Percentiles rank a stretch among this genome's conserved stretches.
These are phyloP conservation scores for Torymus texanus DNA, from an alignment of 2,888 invertebrate species.

Conservation along the genomic window DNA sequence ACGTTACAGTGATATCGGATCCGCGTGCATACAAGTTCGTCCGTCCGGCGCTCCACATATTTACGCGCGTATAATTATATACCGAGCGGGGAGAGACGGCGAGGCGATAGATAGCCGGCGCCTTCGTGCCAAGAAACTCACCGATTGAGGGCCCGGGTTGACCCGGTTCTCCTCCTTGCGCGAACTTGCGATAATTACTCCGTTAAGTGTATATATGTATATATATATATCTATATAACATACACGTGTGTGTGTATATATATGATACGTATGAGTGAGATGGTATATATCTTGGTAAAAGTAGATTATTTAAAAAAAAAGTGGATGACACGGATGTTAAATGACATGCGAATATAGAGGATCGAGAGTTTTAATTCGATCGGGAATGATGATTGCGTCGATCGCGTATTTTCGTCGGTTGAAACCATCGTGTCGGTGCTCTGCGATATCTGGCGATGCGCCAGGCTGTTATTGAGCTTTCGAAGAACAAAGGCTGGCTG, in stretches of 20 bases:
- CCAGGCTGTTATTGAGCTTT: slow-evolving; percentile 40
- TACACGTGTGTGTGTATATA: too few species aligned
- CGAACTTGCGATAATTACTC: slow-evolving; percentile 23
- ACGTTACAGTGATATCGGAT: slow-evolving; percentile 13
- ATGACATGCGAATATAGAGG: too few species aligned
- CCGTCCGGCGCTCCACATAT: slow-evolving; percentile 12
- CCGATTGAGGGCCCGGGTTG: slow-evolving; percentile 31
- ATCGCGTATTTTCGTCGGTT: slow-evolving; percentile 21
- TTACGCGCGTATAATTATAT: slow-evolving; percentile 24
- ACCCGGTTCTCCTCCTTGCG: slow-evolving; percentile 26
- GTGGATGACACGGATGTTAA: too few species aligned
- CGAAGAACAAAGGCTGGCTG: slow-evolving; percentile 2
- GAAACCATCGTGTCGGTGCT: not conserved
- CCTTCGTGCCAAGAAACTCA: slow-evolving; percentile 44
- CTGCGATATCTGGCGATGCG: not conserved
- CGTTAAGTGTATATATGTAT: not conserved
- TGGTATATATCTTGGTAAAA: not conserved
- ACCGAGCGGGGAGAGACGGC: not conserved
- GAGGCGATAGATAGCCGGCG: not conserved
- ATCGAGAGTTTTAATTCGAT: slow-evolving; percentile 12
- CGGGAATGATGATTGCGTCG: slow-evolving; percentile 10
- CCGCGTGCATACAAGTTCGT: too few species aligned
- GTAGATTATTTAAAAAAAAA: slow-evolving; percentile 23
- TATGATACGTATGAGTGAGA: too few species aligned
- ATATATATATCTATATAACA: too few species aligned